Evolutionary conservation across 2,113 vertebrate species (phyloP).

Genomic region (Corythaeola cristata): DNA sequence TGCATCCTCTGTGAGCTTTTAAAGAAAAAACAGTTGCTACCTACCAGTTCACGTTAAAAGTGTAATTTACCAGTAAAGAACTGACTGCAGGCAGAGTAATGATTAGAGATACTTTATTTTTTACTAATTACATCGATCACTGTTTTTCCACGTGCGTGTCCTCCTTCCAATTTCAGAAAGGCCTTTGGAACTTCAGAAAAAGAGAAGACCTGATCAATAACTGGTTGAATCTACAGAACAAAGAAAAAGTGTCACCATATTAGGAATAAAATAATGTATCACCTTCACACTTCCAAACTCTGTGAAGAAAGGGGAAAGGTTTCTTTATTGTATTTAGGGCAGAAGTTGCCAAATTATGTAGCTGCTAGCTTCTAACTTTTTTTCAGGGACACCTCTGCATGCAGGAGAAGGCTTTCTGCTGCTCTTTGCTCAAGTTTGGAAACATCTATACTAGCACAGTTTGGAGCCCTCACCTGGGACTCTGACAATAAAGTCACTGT

Average conservation of each 20-base stretch:
- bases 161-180: slow-evolving; percentile 88
- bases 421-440: background rate
- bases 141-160: slow-evolving; percentile 93
- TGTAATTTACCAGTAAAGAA: background rate
- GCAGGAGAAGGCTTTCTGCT: background rate
- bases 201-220: slow-evolving; percentile 88
- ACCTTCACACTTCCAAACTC: background rate
- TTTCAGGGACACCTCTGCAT: background rate
- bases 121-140: slow-evolving; percentile 80
- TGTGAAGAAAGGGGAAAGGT: background rate
- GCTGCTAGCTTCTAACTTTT: background rate
- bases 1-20: background rate
- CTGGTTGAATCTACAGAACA: slow-evolving; percentile 84
- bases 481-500: background rate
- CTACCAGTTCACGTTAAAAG: background rate
- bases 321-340: background rate
- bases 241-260: background rate
- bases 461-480: background rate
- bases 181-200: slow-evolving; percentile 91
- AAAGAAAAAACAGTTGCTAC: background rate
- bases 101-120: slow-evolving; percentile 19
- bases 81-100: background rate
- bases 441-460: background rate
- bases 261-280: background rate
- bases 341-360: background rate